phyloP scores from a whole-genome alignment of 2,888 invertebrate genomes.

The Athripsodes cinereus region DNA sequence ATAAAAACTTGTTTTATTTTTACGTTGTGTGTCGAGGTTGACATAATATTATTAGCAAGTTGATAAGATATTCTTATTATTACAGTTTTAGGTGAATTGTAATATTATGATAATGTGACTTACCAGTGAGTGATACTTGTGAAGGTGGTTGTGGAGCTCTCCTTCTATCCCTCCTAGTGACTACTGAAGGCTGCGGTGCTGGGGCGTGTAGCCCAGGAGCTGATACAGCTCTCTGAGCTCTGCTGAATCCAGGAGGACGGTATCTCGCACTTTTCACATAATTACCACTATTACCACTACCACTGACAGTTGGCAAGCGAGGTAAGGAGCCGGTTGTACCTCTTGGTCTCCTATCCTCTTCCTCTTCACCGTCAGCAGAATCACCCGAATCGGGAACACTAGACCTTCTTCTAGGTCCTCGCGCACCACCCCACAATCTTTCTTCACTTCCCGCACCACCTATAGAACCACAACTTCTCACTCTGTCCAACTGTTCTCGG shows the following conservation, averaged over 20 bases:
- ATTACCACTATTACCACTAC: constrained; percentile 36
- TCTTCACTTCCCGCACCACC: constrained; percentile 62
- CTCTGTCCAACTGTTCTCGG: constrained; percentile 65
- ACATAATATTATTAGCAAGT: too few species aligned
- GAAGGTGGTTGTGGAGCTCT: constrained; percentile 42
- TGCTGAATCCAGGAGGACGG: constrained; percentile 74
- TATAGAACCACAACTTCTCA: constrained; percentile 77
- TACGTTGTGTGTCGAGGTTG: too few species aligned
- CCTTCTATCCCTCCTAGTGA: constrained; percentile 53
- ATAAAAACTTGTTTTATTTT: too few species aligned
- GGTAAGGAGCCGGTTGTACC: constrained; percentile 71
- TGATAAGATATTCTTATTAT: too few species aligned
- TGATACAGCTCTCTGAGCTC: constrained; percentile 69
- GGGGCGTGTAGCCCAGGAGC: constrained; percentile 68
- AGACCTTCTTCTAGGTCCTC: constrained; percentile 40
- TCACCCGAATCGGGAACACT: constrained; percentile 55
- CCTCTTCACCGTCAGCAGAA: constrained; percentile 47
- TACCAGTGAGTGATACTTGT: constrained; percentile 49
- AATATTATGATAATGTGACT: constrained; percentile 43
- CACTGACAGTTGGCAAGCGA: constrained; percentile 59
- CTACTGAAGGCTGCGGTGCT: constrained; percentile 33
- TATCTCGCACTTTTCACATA: constrained; percentile 82
- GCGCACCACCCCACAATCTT: constrained; percentile 42
- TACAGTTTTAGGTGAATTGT: too few species aligned
- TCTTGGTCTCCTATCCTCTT: constrained; percentile 53